Base-by-base conservation (phyloP, 2,113 vertebrate genomes). In the Mustela nigripes region DNA sequence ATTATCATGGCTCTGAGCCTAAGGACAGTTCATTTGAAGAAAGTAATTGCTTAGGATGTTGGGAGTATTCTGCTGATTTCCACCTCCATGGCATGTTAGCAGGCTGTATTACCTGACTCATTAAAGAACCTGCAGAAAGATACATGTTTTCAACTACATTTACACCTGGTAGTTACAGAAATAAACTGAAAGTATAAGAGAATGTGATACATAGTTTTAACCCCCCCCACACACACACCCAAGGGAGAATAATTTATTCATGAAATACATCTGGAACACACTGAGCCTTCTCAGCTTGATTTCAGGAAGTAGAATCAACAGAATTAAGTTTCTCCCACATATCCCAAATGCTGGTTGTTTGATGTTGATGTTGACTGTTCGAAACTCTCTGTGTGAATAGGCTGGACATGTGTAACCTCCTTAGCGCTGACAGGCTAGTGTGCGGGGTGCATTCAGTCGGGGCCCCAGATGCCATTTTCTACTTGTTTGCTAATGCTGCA, bases 221-320 rank as follows among this genome's bases (percentile, higher is more conserved):
- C 31, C 56, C 42, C 91, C 83, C 11, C 24, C 4, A 39, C 39
- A 39, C 39, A 39, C 60, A 53, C 53, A 53, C 26, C 0, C 10
- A 28, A 93, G 21, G 56, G 42, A 71, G 96, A 97, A 89, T 85
- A 84, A 78, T 95, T 97, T 97, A 92, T 56, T 97, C 91, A 97
- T 76, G 93, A 97, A 95, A 91, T 88, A 74, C 88, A 79, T 74
- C 91, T 78, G 42, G 96, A 95, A 96, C 71, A 89, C 62, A 56
- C 82, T 31, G 83, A 94, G 56, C 33, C 87, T 88, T 98, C 97
- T 98, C 71, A 76, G 81, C 91, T 67, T 53, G 85, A 67, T 73
- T 87, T 98, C 95, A 98, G 98, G 98, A 99, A 98, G 96, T 97
- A 98, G 98, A 98, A 98, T 99, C 98, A 98, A 97, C 98, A 98